Conservation (phyloP, 2,113 vertebrate genomes). For the Syrmaticus mikado region DNA sequence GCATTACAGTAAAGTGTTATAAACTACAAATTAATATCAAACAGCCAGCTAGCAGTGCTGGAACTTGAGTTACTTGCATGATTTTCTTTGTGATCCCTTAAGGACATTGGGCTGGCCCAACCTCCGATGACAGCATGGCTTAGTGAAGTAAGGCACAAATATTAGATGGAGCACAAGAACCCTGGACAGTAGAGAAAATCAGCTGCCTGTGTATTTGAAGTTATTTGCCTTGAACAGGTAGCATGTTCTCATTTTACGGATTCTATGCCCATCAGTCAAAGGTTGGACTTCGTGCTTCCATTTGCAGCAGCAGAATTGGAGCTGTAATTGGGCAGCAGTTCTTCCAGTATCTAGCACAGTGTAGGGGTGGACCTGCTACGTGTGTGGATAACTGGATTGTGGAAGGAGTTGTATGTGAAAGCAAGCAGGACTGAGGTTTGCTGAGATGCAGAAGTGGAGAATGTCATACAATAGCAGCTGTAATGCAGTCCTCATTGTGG, state of each 20-base stretch:
- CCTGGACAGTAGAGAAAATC: neutral
- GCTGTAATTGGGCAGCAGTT: neutral
- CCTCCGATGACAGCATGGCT: neutral
- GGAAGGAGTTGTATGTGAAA: neutral
- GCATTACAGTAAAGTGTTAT: neutral
- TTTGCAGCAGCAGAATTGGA: neutral
- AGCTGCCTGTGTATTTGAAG: neutral
- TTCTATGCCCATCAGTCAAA: neutral
- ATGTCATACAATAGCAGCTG: neutral
- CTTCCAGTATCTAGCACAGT: neutral
- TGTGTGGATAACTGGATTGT: neutral
- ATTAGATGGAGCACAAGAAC: neutral
- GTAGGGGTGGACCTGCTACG: neutral
- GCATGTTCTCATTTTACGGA: neutral
- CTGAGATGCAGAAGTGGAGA: neutral
- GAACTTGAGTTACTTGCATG: neutral
- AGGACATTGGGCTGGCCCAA: neutral
- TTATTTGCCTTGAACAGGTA: neutral
- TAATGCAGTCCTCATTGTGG: neutral
- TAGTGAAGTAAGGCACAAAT: neutral
- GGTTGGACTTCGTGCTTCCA: neutral
- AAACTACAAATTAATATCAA: neutral
- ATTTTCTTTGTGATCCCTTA: neutral
- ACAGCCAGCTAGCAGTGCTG: neutral
- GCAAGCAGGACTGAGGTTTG: neutral